Evolutionary conservation across 2,888 invertebrate genomes (phyloP).

Genomic region (Drosophila ustulata): DNA sequence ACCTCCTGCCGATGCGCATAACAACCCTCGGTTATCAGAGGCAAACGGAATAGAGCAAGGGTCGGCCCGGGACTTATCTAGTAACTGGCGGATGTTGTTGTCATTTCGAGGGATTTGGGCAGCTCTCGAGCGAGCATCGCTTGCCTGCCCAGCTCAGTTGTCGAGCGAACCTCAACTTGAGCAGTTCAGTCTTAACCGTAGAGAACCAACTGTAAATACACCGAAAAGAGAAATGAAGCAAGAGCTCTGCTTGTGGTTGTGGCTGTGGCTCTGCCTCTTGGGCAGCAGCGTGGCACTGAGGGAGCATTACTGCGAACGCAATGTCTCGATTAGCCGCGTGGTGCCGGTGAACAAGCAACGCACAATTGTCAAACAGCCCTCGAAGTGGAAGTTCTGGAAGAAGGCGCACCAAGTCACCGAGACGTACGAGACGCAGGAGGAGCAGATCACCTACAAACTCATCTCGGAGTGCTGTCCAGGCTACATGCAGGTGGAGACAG

Average conservation of each 20-base stretch:
- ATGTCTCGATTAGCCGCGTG: conserved; percentile 48
- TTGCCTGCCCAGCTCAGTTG: conserved; percentile 46
- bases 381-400: conserved; percentile 65
- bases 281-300: conserved; percentile 19
- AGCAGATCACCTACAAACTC: conserved; percentile 50
- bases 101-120: conserved; percentile 12
- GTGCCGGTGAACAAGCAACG: conserved; percentile 67
- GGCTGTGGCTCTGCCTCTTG: conserved; percentile 45
- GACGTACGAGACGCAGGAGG: conserved; percentile 58
- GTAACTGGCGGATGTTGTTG: conserved; percentile 58
- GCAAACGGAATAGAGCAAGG: conserved; percentile 43
- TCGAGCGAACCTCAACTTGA: conserved; percentile 41
- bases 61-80: conserved; percentile 53
- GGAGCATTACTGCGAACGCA: conserved; percentile 69
- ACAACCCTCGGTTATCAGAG: conserved; percentile 50
- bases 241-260: conserved; percentile 39
- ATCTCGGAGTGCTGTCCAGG: conserved; percentile 71
- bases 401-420: conserved; percentile 54
- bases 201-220: neutral
- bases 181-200: conserved; percentile 25
- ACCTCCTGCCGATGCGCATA: conserved; percentile 25
- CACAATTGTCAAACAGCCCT: conserved; percentile 37
- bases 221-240: conserved; percentile 34
- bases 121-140: conserved; percentile 49
- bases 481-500: conserved; percentile 57